Base-by-base conservation (phyloP, 2,888 invertebrate species). In the Hirtodrosophila trivittata region DNA sequence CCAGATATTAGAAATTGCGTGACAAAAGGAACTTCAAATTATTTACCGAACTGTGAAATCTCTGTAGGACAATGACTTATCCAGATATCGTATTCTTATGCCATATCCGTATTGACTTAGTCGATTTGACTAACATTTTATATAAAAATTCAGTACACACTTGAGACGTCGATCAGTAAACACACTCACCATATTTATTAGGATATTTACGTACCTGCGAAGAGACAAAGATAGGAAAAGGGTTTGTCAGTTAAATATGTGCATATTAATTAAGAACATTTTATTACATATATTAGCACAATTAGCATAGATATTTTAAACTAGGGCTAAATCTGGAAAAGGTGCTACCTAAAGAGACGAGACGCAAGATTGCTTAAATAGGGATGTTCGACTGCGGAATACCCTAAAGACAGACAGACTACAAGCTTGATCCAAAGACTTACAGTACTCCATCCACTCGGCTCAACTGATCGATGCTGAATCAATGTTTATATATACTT, bases 131-230 rank as follows among this genome's bases (percentile, higher is more conserved):
- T 5, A 21, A 21, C 18, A 21, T 21, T 5, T 21, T 21, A 21
- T 21, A 21, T 21, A 21, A 21, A 21, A 21, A 21, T 21, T 21
- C 18, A 21, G 1, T 9, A 3, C 10, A n/a, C 10, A 32, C 18
- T 5, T 21, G 3, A 21, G 18, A 3, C 30, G 49, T 38, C 65
- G 51, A 70, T 75, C 72, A 54, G 54, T 30, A 37, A 47, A 57
- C 35, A 45, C 56, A 76, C 86, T 80, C 80, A 75, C 76, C 71
- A 58, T 49, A 43, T 74, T 75, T 70, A 78, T 52, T 46, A 35
- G 49, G 35, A 35, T 30, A 54, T 68, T 63, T 41, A 70, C 83
- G 66, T 85, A 86, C 77, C 83, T 85, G 83, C 32, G 80, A 84
- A 16, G 58, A 65, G 64, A 58, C 16, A 5, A 21, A 49, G 16